Percentiles rank a stretch among this genome's conserved stretches.
These are phyloP conservation scores for Pangasius krempfi DNA, from an alignment of 2,797 vertebrate species.

Conservation along the genomic window DNA sequence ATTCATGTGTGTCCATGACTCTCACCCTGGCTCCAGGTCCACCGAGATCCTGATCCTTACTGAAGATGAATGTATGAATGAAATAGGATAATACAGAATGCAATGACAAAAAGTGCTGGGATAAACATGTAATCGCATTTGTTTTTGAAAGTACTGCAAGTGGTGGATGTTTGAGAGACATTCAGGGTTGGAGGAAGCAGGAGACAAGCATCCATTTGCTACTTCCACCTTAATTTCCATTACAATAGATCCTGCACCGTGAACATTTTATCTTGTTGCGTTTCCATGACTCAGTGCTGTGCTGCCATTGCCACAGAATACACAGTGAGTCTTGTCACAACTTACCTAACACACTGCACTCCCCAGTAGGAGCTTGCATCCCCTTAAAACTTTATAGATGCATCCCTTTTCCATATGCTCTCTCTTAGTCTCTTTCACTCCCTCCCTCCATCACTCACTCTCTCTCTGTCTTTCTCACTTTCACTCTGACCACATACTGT, in stretches of 20 bases:
- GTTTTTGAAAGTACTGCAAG: background rate
- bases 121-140: background rate
- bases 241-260: constrained; percentile 35
- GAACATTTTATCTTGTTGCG: constrained; percentile 27
- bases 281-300: constrained; percentile 25
- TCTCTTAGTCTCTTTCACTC: background rate
- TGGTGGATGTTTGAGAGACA: constrained; percentile 6
- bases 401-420: background rate
- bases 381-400: background rate
- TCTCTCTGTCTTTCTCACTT: background rate
- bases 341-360: constrained; percentile 1
- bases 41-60: background rate
- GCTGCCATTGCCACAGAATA: constrained; percentile 35
- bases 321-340: constrained; percentile 31
- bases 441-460: background rate
- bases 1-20: background rate
- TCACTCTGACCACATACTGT: background rate
- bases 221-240: constrained; percentile 38
- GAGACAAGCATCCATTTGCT: constrained; percentile 36
- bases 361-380: background rate
- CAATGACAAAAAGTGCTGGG: background rate
- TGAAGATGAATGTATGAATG: background rate
- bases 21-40: background rate
- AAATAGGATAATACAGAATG: background rate
- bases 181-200: constrained; percentile 24